Conservation (phyloP, 2,113 vertebrate species). For the Alouatta palliata region DNA sequence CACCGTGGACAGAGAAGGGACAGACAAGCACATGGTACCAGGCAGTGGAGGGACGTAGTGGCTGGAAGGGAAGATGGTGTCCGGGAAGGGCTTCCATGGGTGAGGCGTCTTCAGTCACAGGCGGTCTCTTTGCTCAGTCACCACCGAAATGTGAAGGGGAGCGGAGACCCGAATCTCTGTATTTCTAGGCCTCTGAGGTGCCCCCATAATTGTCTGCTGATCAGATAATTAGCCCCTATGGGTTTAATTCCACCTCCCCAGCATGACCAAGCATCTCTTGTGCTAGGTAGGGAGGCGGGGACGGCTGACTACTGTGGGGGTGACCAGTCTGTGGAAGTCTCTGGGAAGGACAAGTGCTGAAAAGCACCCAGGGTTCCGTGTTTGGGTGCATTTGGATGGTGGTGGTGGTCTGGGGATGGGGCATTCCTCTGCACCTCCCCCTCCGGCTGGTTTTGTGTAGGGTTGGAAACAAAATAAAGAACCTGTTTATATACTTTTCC, state of each 20-base stretch:
- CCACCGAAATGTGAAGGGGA: not conserved
- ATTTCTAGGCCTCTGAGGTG: not conserved
- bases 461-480: not conserved
- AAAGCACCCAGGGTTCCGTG: not conserved
- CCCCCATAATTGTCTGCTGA: not conserved
- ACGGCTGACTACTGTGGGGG: not conserved
- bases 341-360: not conserved
- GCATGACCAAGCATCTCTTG: fast-evolving
- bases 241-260: not conserved
- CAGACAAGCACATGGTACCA: not conserved
- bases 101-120: not conserved
- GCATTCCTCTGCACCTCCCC: fast-evolving
- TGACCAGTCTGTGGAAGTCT: too few relatives aligned
- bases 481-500: not conserved
- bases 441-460: not conserved
- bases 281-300: not conserved
- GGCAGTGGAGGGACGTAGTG: fast-evolving
- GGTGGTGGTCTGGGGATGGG: not conserved
- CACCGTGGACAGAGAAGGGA: not conserved
- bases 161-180: not conserved
- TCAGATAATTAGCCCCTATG: not conserved
- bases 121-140: not conserved
- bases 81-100: not conserved
- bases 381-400: not conserved
- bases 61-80: not conserved